Evolutionary conservation across 2,888 invertebrate species (phyloP).

Genomic region (Mythimna lalbum): DNA sequence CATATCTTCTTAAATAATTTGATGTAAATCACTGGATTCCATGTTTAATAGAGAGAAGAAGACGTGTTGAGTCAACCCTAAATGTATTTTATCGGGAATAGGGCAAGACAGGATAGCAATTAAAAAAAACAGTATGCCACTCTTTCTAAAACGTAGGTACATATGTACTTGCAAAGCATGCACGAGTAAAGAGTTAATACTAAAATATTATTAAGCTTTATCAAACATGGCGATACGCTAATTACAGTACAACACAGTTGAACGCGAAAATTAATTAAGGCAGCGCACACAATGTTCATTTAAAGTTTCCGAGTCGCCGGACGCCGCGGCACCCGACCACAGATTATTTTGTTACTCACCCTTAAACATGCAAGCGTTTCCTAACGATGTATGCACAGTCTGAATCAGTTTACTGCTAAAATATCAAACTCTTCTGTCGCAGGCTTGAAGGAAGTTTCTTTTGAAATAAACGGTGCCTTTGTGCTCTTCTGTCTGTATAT

Average conservation of each 20-base stretch:
- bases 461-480: too few relatives aligned
- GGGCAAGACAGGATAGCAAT: too few relatives aligned
- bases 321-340: slow-evolving; percentile 49
- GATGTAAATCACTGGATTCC: too few relatives aligned
- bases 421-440: not conserved
- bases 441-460: too few relatives aligned
- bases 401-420: slow-evolving; percentile 12
- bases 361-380: slow-evolving; percentile 48
- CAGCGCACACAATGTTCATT: slow-evolving; percentile 67
- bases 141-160: too few relatives aligned
- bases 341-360: slow-evolving; percentile 65
- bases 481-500: too few relatives aligned
- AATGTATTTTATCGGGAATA: too few relatives aligned
- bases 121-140: too few relatives aligned
- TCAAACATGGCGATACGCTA: slow-evolving; percentile 33
- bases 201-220: not conserved
- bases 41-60: too few relatives aligned
- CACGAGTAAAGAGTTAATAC: not conserved
- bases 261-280: slow-evolving; percentile 70
- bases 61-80: too few relatives aligned
- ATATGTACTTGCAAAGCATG: not conserved
- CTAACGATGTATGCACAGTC: slow-evolving; percentile 13
- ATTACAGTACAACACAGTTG: slow-evolving; percentile 47
- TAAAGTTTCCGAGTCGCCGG: slow-evolving; percentile 72
- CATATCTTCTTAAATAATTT: too few relatives aligned